These are phyloP conservation scores for Lasioglossum malachurum DNA, from an alignment of 2,888 invertebrate genomes.

Conservation along the genomic window DNA sequence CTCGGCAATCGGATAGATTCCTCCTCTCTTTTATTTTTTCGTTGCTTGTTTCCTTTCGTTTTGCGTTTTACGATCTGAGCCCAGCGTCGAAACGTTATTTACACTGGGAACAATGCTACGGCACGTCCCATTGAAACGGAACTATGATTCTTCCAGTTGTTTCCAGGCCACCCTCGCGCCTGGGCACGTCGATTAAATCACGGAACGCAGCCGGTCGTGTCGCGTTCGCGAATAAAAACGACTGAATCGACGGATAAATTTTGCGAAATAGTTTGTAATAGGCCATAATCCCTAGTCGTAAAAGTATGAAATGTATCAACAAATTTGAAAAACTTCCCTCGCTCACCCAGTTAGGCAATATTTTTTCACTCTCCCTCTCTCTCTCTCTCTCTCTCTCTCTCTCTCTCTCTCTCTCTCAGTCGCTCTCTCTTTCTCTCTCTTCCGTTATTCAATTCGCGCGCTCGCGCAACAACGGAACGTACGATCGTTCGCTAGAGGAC, in stretches of 20 bases:
- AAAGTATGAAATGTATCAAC: constrained; percentile 80
- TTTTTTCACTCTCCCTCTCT: constrained; percentile 7
- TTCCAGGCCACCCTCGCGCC: neutral
- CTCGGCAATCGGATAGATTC: constrained; percentile 17
- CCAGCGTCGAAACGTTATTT: constrained; percentile 42
- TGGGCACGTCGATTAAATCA: constrained; percentile 23
- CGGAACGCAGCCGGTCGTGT: constrained; percentile 12
- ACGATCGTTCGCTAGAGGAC: constrained; percentile 48
- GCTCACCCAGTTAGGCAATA: constrained; percentile 71
- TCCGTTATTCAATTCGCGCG: constrained; percentile 4
- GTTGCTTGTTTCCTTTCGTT: constrained; percentile 12
- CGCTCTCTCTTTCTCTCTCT: neutral
- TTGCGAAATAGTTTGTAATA: constrained; percentile 80
- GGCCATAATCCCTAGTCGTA: constrained; percentile 79
- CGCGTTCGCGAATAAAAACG: constrained; percentile 51
- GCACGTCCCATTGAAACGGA: constrained; percentile 36
- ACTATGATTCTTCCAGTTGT: neutral
- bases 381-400: neutral
- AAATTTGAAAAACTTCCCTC: constrained; percentile 75
- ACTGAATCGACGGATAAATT: constrained; percentile 75
- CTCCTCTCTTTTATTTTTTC: constrained; percentile 10
- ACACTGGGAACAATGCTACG: constrained; percentile 38
- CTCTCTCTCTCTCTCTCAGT: neutral
- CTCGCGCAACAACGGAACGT: constrained; percentile 1
- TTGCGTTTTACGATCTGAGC: constrained; percentile 20